These are phyloP conservation scores for Phlogophora meticulosa DNA, from an alignment of 2,888 invertebrate genomes.

Conservation along the genomic window DNA sequence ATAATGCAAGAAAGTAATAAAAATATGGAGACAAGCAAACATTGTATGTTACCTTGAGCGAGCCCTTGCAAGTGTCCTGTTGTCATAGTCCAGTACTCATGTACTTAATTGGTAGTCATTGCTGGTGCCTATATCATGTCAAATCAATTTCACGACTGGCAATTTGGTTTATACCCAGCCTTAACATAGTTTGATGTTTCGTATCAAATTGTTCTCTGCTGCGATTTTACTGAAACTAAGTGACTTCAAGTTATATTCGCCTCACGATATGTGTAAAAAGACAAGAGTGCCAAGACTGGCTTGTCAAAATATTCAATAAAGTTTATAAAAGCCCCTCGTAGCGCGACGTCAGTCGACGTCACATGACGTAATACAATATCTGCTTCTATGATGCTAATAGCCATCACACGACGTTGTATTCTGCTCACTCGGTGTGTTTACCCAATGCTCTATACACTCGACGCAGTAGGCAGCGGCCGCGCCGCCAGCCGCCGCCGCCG, in stretches of 20 bases:
- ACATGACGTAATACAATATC: constrained; percentile 1
- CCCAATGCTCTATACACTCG: neutral
- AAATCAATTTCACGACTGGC: too few species aligned
- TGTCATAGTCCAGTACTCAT: too few species aligned
- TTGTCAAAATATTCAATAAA: constrained; percentile 18
- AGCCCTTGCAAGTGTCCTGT: too few species aligned
- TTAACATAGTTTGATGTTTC: too few species aligned
- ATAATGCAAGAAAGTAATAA: too few species aligned
- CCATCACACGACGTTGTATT: neutral
- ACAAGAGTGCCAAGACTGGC: neutral
- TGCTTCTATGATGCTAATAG: constrained; percentile 1
- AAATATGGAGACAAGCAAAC: too few species aligned
- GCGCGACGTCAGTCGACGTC: neutral
- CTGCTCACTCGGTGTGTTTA: neutral
- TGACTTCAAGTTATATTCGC: neutral
- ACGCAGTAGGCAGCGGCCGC: neutral
- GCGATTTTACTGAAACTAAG: too few species aligned
- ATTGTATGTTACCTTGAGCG: too few species aligned
- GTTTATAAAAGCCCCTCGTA: neutral
- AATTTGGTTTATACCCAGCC: too few species aligned
- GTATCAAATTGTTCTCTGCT: too few species aligned
- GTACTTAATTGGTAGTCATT: too few species aligned
- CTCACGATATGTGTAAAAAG: neutral
- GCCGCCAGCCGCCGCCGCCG: neutral
- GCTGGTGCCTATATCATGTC: too few species aligned